Conservation (phyloP, 1,140 invertebrate genomes). For the Microvelia longipes region DNA sequence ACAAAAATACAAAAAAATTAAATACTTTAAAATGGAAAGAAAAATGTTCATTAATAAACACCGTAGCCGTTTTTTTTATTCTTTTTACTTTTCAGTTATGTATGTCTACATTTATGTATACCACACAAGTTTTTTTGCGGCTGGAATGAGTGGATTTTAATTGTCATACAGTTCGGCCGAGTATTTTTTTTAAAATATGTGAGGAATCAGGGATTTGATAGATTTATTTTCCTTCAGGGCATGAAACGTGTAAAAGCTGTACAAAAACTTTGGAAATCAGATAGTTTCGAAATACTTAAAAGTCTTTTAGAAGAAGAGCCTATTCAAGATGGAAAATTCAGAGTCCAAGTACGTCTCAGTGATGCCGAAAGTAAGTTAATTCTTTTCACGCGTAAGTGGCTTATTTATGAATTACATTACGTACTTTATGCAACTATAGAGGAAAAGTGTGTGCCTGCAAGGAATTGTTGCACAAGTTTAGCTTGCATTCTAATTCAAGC, state of each 20-base stretch:
- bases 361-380: not conserved
- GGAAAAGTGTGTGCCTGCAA: too few relatives aligned
- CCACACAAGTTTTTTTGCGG: not conserved
- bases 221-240: not conserved
- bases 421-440: too few relatives aligned
- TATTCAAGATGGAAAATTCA: not conserved
- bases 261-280: not conserved
- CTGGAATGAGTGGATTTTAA: not conserved
- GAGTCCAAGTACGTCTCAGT: not conserved
- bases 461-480: too few relatives aligned
- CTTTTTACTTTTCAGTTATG: too few relatives aligned
- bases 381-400: too few relatives aligned
- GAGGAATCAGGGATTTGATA: not conserved
- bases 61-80: too few relatives aligned
- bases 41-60: too few relatives aligned
- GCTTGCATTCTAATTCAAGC: too few relatives aligned
- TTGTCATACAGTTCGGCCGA: not conserved
- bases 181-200: not conserved
- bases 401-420: too few relatives aligned
- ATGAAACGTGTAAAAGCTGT: not conserved
- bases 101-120: too few relatives aligned
- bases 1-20: too few relatives aligned
- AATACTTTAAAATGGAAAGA: too few relatives aligned
- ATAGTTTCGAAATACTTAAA: not conserved
- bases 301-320: not conserved